Percentiles rank a stretch among this genome's conserved stretches.
Conservation (phyloP, 2,113 vertebrate species). For the Lamprotornis superbus region DNA sequence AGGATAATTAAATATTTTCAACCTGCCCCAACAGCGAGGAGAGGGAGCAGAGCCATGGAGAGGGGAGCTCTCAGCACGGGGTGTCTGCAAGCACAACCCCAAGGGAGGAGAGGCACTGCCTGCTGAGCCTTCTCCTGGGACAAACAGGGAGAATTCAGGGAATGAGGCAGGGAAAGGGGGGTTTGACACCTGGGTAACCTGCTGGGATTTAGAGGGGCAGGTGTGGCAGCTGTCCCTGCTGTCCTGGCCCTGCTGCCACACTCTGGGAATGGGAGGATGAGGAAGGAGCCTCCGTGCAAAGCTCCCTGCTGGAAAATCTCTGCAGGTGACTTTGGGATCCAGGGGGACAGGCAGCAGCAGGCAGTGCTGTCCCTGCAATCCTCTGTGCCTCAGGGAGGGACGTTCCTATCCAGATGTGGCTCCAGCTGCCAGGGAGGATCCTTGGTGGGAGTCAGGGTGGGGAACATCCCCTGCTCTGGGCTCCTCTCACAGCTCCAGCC, state of each 20-base stretch:
- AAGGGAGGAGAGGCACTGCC: not conserved
- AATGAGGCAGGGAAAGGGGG: not conserved
- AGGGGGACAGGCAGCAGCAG: not conserved
- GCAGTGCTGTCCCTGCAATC: not conserved
- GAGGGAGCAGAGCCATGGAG: not conserved
- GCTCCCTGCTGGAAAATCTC: not conserved
- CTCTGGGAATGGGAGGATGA: not conserved
- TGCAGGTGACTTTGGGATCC: not conserved
- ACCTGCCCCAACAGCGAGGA: not conserved
- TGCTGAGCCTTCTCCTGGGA: not conserved
- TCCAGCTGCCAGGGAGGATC: not conserved
- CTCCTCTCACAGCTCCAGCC: not conserved
- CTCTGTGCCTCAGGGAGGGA: not conserved
- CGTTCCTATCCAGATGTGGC: not conserved
- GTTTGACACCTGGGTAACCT: not conserved
- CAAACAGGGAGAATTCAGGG: not conserved
- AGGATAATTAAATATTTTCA: not conserved
- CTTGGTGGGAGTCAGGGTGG: rapidly evolving
- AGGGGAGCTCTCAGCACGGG: not conserved
- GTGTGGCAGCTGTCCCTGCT: not conserved
- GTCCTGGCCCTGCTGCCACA: not conserved
- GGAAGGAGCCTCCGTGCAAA: not conserved
- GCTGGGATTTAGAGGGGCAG: not conserved
- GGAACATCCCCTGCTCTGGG: not conserved
- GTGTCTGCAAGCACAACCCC: not conserved